Percentiles rank a stretch among this genome's conserved stretches.
phyloP scores from a whole-genome alignment of 1,140 invertebrate genomes.

The Pomacea maculata region DNA sequence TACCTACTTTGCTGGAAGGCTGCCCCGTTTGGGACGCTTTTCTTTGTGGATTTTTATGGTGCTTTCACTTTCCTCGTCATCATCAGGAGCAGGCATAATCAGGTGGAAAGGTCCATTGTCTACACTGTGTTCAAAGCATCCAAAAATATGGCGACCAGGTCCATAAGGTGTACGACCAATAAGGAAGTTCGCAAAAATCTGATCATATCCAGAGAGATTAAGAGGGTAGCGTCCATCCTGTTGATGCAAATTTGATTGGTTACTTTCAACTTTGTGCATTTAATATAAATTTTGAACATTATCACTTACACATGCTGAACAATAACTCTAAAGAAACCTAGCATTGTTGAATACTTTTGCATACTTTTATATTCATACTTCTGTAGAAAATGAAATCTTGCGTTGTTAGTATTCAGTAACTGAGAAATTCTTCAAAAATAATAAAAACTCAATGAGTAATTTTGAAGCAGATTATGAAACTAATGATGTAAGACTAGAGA shows the following conservation, averaged over 20 bases:
- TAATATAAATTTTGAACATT: too few relatives aligned
- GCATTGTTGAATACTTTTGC: background rate
- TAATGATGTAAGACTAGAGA: too few relatives aligned
- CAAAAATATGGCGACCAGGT: constrained; percentile 52
- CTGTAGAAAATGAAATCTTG: background rate
- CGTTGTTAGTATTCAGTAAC: background rate
- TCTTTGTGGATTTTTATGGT: constrained; percentile 10
- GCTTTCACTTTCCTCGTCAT: constrained; percentile 1
- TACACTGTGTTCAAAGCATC: constrained; percentile 47
- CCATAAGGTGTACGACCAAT: constrained; percentile 50
- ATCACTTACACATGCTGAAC: too few relatives aligned
- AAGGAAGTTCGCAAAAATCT: constrained; percentile 57
- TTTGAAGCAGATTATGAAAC: too few relatives aligned
- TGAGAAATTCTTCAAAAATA: background rate
- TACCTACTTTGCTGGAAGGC: too few relatives aligned
- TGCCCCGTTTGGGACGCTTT: constrained; percentile 13
- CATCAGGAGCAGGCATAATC: constrained; percentile 34
- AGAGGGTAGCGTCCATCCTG: constrained; percentile 48
- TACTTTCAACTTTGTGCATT: background rate
- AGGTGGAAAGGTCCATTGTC: constrained; percentile 35
- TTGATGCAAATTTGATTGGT: background rate
- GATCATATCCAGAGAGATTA: constrained; percentile 43
- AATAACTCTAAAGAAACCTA: too few relatives aligned
- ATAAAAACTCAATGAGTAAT: too few relatives aligned
- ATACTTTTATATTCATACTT: background rate